These are phyloP conservation scores for Anguilla rostrata DNA, from an alignment of 2,113 vertebrate species.

Conservation along the genomic window DNA sequence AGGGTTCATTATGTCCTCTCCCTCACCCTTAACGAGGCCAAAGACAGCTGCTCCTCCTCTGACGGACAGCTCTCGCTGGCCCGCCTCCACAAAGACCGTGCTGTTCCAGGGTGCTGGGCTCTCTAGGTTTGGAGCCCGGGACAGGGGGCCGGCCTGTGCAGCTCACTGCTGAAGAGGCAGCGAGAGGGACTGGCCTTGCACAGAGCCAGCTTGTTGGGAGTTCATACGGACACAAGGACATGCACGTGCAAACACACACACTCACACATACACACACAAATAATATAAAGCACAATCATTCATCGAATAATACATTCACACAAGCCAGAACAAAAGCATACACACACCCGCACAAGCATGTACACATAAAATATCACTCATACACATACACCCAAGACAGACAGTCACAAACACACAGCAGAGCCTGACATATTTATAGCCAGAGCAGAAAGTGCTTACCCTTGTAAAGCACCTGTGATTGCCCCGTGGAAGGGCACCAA, in stretches of 20 bases:
- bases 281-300: too few species aligned
- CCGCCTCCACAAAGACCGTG: neutral
- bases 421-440: neutral
- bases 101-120: neutral
- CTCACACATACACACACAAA: neutral
- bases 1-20: neutral
- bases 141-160: neutral
- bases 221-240: neutral
- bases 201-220: neutral
- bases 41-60: neutral
- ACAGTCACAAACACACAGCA: conserved; percentile 8
- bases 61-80: neutral
- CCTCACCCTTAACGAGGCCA: too few species aligned
- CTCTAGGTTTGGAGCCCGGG: neutral
- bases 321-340: too few species aligned
- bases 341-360: neutral
- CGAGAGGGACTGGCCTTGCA: neutral
- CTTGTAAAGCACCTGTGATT: conserved; percentile 16
- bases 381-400: too few species aligned
- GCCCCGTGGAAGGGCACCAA: neutral
- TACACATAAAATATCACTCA: neutral
- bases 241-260: too few species aligned
- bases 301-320: too few species aligned
- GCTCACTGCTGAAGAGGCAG: neutral
- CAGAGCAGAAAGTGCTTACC: conserved; percentile 31